phyloP scores from a whole-genome alignment of 2,888 invertebrate species.

The Acleris emargana region DNA sequence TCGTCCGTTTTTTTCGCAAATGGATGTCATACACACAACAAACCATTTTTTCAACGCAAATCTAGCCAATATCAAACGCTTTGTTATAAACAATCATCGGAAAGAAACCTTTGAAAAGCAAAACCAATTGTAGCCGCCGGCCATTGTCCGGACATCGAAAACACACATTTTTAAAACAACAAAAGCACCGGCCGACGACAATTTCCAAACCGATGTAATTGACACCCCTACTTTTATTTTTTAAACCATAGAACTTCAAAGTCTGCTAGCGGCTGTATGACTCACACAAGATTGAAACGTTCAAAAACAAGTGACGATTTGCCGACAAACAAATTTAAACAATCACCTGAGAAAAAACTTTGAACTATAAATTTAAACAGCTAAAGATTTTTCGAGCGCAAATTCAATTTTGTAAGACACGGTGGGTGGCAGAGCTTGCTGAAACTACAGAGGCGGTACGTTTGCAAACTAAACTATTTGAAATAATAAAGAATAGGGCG shows the following conservation, averaged over 20 bases:
- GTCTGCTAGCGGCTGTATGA: constrained; percentile 55
- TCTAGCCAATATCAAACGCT: constrained; percentile 5
- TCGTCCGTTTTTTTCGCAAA: not conserved
- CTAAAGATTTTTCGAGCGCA: constrained; percentile 26
- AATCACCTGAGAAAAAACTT: constrained; percentile 38
- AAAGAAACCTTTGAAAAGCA: constrained; percentile 30
- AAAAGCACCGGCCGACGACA: constrained; percentile 44
- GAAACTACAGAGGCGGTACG: constrained; percentile 64
- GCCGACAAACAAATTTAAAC: constrained; percentile 43
- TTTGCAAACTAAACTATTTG: constrained; percentile 70
- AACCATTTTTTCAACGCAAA: constrained; percentile 3
- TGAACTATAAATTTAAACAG: constrained; percentile 39
- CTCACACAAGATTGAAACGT: constrained; percentile 69
- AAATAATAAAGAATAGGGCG: constrained; percentile 61
- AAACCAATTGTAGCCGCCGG: constrained; percentile 46
- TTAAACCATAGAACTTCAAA: constrained; percentile 63
- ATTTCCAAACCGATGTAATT: constrained; percentile 56
- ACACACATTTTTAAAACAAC: constrained; percentile 44
- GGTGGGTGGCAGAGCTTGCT: constrained; percentile 64
- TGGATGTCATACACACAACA: not conserved
- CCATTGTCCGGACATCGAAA: constrained; percentile 53
- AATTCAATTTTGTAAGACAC: constrained; percentile 49
- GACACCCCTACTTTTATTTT: constrained; percentile 50
- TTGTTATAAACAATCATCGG: constrained; percentile 26
- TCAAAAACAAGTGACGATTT: constrained; percentile 65